A percentile compares a stretch with the other conserved stretches of the same genome.
phyloP scores from a whole-genome alignment of 1,140 invertebrate species.

The Hylaeus anthracinus region DNA sequence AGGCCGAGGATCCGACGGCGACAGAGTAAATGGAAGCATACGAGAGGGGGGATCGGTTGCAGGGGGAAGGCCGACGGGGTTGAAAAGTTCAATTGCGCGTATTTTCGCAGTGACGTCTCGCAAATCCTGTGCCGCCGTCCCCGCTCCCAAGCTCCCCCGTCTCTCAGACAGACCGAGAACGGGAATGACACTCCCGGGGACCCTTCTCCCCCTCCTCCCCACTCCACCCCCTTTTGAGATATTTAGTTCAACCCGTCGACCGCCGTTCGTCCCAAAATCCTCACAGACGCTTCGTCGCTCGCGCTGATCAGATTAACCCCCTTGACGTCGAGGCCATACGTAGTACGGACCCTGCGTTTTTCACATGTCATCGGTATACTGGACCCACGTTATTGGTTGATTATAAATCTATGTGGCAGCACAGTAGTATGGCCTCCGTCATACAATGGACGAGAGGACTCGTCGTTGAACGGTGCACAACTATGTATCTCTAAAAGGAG shows the following conservation, averaged over 20 bases:
- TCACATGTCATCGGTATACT: not conserved
- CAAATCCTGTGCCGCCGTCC: conserved; percentile 70
- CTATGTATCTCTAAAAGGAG: no score
- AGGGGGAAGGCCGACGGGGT: conserved; percentile 67
- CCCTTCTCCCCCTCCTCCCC: not conserved
- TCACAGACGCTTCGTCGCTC: conserved; percentile 7
- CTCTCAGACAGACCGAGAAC: conserved; percentile 55
- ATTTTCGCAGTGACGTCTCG: conserved; percentile 79
- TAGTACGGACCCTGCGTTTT: no score
- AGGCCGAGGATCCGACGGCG: conserved; percentile 61
- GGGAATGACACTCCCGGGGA: conserved; percentile 62
- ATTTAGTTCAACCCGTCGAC: conserved; percentile 66
- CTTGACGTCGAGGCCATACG: no score
- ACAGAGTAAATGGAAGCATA: conserved; percentile 58
- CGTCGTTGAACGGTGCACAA: no score
- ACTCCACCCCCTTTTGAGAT: conserved; percentile 41
- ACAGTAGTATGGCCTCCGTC: no score
- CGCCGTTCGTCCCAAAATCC: conserved; percentile 17
- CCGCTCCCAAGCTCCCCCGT: conserved; percentile 10
- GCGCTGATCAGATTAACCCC: conserved; percentile 30
- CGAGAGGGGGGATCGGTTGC: conserved; percentile 49
- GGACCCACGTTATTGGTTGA: no score
- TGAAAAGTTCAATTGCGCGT: conserved; percentile 81
- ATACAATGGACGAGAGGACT: no score
- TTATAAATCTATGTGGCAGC: no score